Base-by-base conservation (phyloP, 2,113 vertebrate species). In the Sphyrna mokarran region DNA sequence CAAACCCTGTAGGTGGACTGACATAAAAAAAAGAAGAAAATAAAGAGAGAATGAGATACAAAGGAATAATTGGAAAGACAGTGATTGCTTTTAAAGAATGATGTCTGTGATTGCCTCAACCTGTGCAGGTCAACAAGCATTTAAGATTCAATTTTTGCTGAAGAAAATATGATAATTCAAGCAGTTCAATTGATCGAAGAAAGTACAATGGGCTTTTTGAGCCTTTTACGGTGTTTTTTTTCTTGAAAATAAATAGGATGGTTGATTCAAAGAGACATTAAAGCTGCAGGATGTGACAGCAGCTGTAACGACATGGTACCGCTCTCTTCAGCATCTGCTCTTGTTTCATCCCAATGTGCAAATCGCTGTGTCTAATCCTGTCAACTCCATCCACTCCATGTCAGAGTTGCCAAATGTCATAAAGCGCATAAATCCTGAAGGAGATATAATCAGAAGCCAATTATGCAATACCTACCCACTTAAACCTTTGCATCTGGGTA, bases 111-210 rank as follows among this genome's bases (percentile, higher is more conserved):
- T 95, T 70, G 40, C 40, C 40, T 72, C 43, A 72, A 48, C 4
- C 22, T 4, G 40, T 95, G 11, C 37, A 23, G 94, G 69, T 95
- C 68, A 43, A 43, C 94, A 43, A 48, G 68, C 40, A 95, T 95
- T 95, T 48, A 72, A 72, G 94, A 95, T 95, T 95, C 68, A 43
- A 70, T 95, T 48, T 76, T 95, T 95, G 37, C 68, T 33, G 69
- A 95, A 95, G 94, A 70, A 68, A 72, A 76, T 72, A 76, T 93
- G 89, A 66, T 95, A 95, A 70, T 95, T 95, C 40, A 72, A 76
- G 23, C 94, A 95, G 66, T 37, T 95, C 94, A 95, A 48, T 95
- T 95, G 37, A 95, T 95, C 48, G 94, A 76, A 76, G 94, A 95
- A 70, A 72, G 40, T 76, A 54, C 37, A 95, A 54, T 43, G 89